Base-by-base conservation (phyloP, 2,888 invertebrate species). In the Rhingia rostrata region DNA sequence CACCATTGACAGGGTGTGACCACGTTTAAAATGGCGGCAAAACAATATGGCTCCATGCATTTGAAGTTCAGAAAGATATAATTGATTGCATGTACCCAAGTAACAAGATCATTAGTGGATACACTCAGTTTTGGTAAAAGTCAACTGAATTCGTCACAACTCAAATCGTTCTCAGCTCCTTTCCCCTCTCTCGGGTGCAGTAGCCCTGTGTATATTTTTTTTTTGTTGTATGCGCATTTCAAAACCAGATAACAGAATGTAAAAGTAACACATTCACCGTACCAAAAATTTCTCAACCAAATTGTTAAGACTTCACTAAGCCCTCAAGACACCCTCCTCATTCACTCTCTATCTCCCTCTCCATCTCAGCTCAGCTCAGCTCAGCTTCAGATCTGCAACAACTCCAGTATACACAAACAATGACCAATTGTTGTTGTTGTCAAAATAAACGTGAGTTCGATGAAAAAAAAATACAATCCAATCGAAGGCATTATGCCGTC, bases 201-300 rank as follows among this genome's bases (percentile, higher is more conserved):
- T 22, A 2, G 22, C 2, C 22, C 22, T 22, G 22, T 22, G 22
- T 2, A 22, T 39, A 12, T 10, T 10, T 33, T 37, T 56, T 39
- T 35, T 22, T 56, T 37, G 2, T 12, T 41, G 6, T 4, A 22
- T 32, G 9, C 14, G 45, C 14, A 22, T 6, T 49, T 41, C 58
- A 58, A 64, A 69, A 63, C 37, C 58, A 22, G 30, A 6, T 32
- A 69, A 39, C 43, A 84, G 84, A 84, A 84, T 84, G 73, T 45
- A 70, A 80, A 80, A 84, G 84, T 84, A 84, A 84, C 84, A 84
- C 84, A 79, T 79, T 84, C 69, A 66, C 43, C 69, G 66, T 66
- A 9, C 53, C 49, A 64, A 80, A 79, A 75, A 80, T 79, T 47
- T 67, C 60, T 35, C 39, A 43, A 49, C 73, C 67, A 77, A 84